Conservation (phyloP, 2,797 vertebrate genomes). For the Molossus molossus region DNA sequence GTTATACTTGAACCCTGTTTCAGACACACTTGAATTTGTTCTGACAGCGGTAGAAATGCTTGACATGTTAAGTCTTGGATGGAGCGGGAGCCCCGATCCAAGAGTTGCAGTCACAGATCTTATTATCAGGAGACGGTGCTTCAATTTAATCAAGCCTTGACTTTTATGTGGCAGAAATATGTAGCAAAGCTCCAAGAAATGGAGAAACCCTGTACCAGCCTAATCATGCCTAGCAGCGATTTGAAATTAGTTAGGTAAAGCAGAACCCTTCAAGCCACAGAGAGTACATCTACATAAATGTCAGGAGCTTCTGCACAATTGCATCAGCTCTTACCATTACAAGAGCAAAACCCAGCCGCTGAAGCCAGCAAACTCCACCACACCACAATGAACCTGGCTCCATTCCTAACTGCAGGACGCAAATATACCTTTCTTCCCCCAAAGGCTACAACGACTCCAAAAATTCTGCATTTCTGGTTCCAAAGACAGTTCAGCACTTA, state of each 20-base stretch:
- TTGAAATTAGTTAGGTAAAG: slow-evolving; percentile 80
- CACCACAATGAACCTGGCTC: background rate
- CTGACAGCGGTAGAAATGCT: slow-evolving; percentile 64
- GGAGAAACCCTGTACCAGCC: slow-evolving; percentile 76
- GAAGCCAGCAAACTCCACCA: slow-evolving; percentile 65
- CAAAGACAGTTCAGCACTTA: background rate
- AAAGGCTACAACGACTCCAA: background rate
- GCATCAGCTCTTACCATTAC: slow-evolving; percentile 64
- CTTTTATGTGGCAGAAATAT: slow-evolving; percentile 81
- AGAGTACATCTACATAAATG: slow-evolving; percentile 77
- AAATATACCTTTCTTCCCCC: background rate
- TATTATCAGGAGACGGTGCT: slow-evolving; percentile 76
- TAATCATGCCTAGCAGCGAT: slow-evolving; percentile 78
- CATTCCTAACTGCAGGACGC: background rate
- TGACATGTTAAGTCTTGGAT: slow-evolving; percentile 40
- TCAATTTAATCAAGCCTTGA: slow-evolving; percentile 83
- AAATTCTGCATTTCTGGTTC: background rate
- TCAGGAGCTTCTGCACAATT: slow-evolving; percentile 56
- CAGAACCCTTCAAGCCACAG: slow-evolving; percentile 62
- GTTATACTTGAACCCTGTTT: slow-evolving; percentile 26
- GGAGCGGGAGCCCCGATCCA: background rate
- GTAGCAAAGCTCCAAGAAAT: slow-evolving; percentile 78
- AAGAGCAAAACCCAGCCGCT: slow-evolving; percentile 54
- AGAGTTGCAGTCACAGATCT: slow-evolving; percentile 70
- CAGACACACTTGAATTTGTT: slow-evolving; percentile 65